Percentiles rank a stretch among this genome's conserved stretches.
Conservation (phyloP, 2,888 invertebrate species). For the Drosophila merina region DNA sequence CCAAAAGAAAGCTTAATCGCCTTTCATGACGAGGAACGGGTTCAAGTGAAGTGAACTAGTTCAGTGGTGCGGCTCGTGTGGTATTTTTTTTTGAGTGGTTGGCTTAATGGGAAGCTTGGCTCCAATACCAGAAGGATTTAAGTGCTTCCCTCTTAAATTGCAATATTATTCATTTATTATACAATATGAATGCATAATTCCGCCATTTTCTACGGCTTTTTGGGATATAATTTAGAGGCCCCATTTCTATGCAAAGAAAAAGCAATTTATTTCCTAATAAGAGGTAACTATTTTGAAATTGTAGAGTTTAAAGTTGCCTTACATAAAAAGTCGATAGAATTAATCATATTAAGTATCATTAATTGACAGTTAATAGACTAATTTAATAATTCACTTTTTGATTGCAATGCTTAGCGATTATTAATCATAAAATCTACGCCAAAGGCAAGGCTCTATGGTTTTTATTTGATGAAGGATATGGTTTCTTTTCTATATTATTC, state of each 20-base stretch:
- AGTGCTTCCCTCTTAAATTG: background rate
- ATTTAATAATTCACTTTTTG: background rate
- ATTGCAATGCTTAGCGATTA: background rate
- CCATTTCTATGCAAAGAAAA: background rate
- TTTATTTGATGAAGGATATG: no score
- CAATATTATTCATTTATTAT: background rate
- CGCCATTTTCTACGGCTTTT: background rate
- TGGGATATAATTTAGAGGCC: background rate
- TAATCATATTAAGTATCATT: background rate
- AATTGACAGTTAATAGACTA: background rate
- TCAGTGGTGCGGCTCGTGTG: constrained; percentile 5
- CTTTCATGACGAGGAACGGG: constrained; percentile 14
- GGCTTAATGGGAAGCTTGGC: background rate
- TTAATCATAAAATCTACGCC: background rate
- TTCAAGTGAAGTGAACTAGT: constrained; percentile 39
- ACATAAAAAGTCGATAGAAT: background rate
- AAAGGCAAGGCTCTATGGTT: no score
- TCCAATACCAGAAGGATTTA: background rate
- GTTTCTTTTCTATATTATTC: no score
- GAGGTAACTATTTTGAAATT: background rate
- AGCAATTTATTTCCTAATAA: background rate
- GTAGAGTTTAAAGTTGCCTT: background rate
- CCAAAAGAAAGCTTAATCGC: constrained; percentile 29
- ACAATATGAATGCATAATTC: constrained; percentile 1
- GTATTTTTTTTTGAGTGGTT: constrained; percentile 1